These are phyloP conservation scores for Sebastiscus tertius DNA, from an alignment of 2,797 vertebrate genomes.

Conservation along the genomic window DNA sequence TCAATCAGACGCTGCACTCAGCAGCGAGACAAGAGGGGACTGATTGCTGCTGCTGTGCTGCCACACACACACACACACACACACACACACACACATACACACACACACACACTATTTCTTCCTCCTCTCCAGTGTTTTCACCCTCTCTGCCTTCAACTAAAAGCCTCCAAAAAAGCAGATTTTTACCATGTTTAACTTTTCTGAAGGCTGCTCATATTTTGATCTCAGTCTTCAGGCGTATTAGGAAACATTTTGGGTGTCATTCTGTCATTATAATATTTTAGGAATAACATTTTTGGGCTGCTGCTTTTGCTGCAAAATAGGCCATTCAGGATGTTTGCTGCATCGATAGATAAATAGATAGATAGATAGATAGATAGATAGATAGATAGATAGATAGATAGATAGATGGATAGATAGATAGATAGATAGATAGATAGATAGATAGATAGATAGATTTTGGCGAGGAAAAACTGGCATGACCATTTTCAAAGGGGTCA, in stretches of 20 bases:
- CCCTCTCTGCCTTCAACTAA: conserved; percentile 21
- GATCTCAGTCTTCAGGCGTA: conserved; percentile 3
- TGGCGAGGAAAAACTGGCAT: too few species aligned
- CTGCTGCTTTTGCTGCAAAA: background rate
- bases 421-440: too few species aligned
- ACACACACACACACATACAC: conserved; percentile 19
- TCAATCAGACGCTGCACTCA: conserved; percentile 81
- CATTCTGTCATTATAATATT: conserved; percentile 2
- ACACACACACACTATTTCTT: conserved; percentile 26
- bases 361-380: too few species aligned
- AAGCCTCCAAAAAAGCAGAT: conserved; percentile 32
- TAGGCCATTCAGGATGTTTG: background rate
- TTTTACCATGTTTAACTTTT: conserved; percentile 1
- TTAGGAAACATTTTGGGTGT: background rate
- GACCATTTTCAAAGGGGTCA: too few species aligned
- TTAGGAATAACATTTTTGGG: background rate
- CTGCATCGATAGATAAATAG: background rate
- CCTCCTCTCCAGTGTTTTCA: conserved; percentile 31
- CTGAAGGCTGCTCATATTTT: conserved; percentile 12
- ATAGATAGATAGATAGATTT: too few species aligned
- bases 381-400: too few species aligned
- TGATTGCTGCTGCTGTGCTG: conserved; percentile 77
- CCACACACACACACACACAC: conserved; percentile 27
- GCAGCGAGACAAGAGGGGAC: conserved; percentile 80
- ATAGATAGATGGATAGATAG: too few species aligned